Conservation (phyloP, 2,113 vertebrate genomes). For the Pollachius pollachius region DNA sequence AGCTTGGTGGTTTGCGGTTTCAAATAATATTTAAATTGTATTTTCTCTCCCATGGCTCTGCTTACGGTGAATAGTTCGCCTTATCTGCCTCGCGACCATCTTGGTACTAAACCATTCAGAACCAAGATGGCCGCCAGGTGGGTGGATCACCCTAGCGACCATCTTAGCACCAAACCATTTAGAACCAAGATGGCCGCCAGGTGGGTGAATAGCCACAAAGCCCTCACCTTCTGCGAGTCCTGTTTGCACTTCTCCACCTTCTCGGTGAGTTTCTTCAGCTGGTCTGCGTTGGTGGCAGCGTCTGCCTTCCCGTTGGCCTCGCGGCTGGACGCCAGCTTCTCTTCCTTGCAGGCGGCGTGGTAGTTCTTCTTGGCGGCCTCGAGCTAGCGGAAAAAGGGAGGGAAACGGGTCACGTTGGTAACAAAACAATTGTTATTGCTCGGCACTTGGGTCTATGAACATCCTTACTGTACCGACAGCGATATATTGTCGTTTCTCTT, state of each 20-base stretch:
- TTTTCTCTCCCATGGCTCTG: not conserved
- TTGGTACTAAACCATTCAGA: no score
- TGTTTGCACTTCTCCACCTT: slow-evolving; percentile 96
- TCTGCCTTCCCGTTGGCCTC: slow-evolving; percentile 89
- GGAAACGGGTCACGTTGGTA: not conserved
- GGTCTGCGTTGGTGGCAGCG: slow-evolving; percentile 81
- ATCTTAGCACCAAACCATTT: no score
- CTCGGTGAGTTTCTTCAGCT: slow-evolving; percentile 93
- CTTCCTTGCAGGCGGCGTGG: slow-evolving; percentile 94
- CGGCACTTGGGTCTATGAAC: no score
- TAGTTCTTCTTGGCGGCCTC: slow-evolving; percentile 92
- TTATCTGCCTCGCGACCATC: no score
- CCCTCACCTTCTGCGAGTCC: slow-evolving; percentile 87
- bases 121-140: no score
- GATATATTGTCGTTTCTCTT: no score
- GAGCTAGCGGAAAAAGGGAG: slow-evolving; percentile 64
- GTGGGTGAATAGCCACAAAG: no score
- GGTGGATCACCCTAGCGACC: no score
- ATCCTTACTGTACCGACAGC: no score
- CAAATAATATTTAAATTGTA: slow-evolving; percentile 1
- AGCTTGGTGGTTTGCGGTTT: not conserved
- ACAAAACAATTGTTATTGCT: not conserved
- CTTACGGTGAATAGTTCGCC: not conserved
- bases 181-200: no score
- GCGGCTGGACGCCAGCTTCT: slow-evolving; percentile 84